Conservation (phyloP, 2,888 invertebrate genomes). For the Sinopyrophorus schimmeli region DNA sequence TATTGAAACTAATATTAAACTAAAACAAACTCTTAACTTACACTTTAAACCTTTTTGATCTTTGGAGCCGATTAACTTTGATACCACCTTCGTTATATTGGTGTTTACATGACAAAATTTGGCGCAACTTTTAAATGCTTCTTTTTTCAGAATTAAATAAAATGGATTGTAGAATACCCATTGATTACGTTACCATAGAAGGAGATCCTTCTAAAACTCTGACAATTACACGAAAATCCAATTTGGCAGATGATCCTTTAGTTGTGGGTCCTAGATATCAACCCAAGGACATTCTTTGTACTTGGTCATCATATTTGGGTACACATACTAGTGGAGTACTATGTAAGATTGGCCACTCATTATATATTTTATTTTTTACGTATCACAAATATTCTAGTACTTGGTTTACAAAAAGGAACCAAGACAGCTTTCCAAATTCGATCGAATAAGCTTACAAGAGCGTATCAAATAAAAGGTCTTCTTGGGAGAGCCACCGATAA, state of each 20-base stretch:
- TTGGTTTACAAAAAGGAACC: conserved; percentile 74
- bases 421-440: conserved; percentile 61
- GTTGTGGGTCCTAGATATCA: conserved; percentile 78
- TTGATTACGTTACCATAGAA: conserved; percentile 64
- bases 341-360: conserved; percentile 56
- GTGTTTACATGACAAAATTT: no score
- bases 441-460: conserved; percentile 65
- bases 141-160: conserved; percentile 71
- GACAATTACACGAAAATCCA: conserved; percentile 63
- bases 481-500: conserved; percentile 78
- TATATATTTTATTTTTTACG: not conserved
- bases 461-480: conserved; percentile 73
- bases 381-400: conserved; percentile 60
- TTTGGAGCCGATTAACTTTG: no score
- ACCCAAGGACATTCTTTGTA: conserved; percentile 65
- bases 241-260: conserved; percentile 74
- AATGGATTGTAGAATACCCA: conserved; percentile 64
- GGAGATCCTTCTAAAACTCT: conserved; percentile 65
- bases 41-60: conserved; percentile 12
- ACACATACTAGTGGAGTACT: conserved; percentile 73
- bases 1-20: conserved; percentile 2
- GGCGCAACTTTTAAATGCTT: no score
- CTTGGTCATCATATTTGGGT: conserved; percentile 65
- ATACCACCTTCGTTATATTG: no score
- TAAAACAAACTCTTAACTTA: conserved; percentile 13